Conservation (phyloP, 2,888 invertebrate species). For the Tethea ocularis region DNA sequence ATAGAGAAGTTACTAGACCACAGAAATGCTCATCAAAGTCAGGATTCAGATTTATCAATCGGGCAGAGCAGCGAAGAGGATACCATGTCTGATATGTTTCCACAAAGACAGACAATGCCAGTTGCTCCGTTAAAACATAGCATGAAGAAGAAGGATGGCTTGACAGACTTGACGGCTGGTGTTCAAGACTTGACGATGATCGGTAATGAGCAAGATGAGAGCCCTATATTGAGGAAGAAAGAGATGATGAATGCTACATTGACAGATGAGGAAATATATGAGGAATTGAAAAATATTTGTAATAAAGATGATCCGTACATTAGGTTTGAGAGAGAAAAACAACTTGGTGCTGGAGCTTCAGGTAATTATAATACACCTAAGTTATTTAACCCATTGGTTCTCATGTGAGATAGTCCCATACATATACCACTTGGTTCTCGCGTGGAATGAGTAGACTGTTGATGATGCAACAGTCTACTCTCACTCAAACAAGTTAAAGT, state of each 20-base stretch:
- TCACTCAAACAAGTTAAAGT: too few species aligned
- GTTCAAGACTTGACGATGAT: slow-evolving; percentile 73
- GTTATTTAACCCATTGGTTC: too few species aligned
- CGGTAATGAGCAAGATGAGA: slow-evolving; percentile 78
- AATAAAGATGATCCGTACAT: slow-evolving; percentile 91
- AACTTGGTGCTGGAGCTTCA: slow-evolving; percentile 96
- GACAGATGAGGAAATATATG: slow-evolving; percentile 90
- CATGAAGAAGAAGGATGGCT: slow-evolving; percentile 70
- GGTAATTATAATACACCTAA: slow-evolving; percentile 48
- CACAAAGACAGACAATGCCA: slow-evolving; percentile 83
- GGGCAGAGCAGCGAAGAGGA: slow-evolving; percentile 84
- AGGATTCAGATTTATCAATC: slow-evolving; percentile 80
- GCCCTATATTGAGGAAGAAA: slow-evolving; percentile 85
- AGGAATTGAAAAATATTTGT: slow-evolving; percentile 90
- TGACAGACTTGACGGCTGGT: slow-evolving; percentile 63
- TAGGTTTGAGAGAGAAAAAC: slow-evolving; percentile 91
- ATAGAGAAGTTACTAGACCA: slow-evolving; percentile 90
- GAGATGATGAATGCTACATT: slow-evolving; percentile 81
- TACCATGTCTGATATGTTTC: slow-evolving; percentile 63
- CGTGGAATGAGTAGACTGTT: too few species aligned
- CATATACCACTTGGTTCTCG: too few species aligned
- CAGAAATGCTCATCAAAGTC: slow-evolving; percentile 88
- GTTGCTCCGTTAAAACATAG: slow-evolving; percentile 71
- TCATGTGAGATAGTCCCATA: too few species aligned
- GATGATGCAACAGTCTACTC: too few species aligned